Conservation (phyloP, 2,113 vertebrate species). For the Glaucidium brasilianum region DNA sequence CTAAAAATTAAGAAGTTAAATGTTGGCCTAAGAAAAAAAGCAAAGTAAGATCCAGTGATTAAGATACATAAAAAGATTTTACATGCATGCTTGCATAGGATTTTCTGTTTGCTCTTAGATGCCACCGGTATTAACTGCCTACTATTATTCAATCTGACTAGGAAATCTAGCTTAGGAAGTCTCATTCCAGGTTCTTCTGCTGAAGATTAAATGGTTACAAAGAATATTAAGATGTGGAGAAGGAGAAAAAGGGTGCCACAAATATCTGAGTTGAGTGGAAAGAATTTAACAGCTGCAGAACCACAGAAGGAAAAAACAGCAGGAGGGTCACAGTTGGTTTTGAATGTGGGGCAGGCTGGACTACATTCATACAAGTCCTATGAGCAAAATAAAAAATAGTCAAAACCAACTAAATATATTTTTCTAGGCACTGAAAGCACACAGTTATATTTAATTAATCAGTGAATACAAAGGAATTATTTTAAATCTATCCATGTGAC, state of each 20-base stretch:
- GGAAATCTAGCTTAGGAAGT: background rate
- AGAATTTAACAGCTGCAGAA: conserved; percentile 41
- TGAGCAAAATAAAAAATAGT: background rate
- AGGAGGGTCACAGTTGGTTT: background rate
- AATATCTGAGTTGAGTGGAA: background rate
- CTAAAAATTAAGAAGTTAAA: background rate
- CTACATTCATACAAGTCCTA: background rate
- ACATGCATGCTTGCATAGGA: background rate
- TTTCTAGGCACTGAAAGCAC: background rate
- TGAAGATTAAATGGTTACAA: conserved; percentile 4
- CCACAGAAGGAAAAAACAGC: background rate
- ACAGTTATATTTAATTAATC: background rate
- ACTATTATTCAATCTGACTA: background rate
- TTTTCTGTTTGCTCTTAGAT: background rate
- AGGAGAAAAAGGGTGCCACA: background rate
- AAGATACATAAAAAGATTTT: background rate
- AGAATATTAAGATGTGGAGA: background rate
- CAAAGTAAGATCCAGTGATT: background rate
- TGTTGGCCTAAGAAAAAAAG: background rate
- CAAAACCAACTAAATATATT: background rate
- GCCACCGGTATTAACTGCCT: background rate
- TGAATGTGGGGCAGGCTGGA: background rate
- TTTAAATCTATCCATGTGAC: background rate
- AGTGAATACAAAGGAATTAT: background rate
- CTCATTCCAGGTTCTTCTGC: background rate